phyloP scores from a whole-genome alignment of 2,113 vertebrate species.

The Aythya baeri region DNA sequence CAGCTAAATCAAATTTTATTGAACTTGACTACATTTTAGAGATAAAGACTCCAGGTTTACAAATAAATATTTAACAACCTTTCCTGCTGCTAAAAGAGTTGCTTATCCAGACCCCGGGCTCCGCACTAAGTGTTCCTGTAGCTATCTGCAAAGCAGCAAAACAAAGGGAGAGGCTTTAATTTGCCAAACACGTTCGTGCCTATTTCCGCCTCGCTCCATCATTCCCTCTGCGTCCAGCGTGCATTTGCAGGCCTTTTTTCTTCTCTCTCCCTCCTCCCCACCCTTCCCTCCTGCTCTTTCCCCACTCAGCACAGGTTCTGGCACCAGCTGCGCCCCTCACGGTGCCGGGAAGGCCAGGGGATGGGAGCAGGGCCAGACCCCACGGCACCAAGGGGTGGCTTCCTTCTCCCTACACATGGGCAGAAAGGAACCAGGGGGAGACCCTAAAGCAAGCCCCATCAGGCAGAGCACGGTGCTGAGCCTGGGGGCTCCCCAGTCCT shows the following conservation, averaged over 20 bases:
- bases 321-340: background rate
- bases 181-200: background rate
- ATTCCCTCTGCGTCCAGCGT: accelerated
- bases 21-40: constrained; percentile 54
- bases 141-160: constrained; percentile 62
- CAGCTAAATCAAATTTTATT: constrained; percentile 66
- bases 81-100: constrained; percentile 53
- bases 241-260: background rate
- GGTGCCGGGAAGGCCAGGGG: background rate
- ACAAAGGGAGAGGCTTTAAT: constrained; percentile 55
- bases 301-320: background rate
- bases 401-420: background rate
- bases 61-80: constrained; percentile 75
- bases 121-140: constrained; percentile 49
- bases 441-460: background rate
- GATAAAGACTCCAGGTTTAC: constrained; percentile 70
- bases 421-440: background rate
- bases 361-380: background rate
- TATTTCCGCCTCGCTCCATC: constrained; percentile 8
- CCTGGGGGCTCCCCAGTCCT: background rate
- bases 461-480: background rate
- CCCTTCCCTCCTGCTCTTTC: background rate
- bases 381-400: accelerated
- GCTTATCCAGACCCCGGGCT: constrained; percentile 20
- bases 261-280: background rate